Conservation (phyloP, 2,888 invertebrate species). For the Clunio marinus region DNA sequence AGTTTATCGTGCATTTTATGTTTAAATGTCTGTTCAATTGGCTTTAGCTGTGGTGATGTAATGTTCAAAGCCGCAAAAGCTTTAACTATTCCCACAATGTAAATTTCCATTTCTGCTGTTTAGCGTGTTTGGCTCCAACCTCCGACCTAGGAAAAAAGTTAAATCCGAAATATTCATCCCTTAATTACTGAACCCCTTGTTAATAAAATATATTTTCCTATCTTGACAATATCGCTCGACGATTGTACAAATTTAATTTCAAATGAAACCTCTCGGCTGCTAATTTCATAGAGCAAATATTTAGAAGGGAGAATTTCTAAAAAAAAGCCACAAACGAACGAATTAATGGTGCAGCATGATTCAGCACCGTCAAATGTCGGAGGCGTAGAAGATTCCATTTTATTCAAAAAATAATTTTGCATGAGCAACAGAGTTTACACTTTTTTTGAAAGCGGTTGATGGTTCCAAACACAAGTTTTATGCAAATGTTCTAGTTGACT, state of each 20-base stretch:
- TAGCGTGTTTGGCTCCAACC: no score
- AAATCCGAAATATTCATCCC: conserved; percentile 4
- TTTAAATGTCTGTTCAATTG: conserved; percentile 16
- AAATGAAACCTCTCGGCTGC: not conserved
- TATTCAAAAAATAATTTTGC: no score
- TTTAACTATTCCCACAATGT: not conserved
- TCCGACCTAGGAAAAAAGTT: not conserved
- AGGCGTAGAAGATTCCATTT: no score
- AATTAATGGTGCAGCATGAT: conserved; percentile 22
- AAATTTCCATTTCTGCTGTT: not conserved
- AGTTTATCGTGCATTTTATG: conserved; percentile 6
- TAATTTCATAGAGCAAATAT: not conserved
- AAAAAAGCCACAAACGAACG: conserved; percentile 6
- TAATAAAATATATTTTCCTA: conserved; percentile 16
- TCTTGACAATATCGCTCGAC: no score
- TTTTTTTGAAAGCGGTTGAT: no score
- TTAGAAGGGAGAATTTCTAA: not conserved
- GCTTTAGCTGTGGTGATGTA: conserved; percentile 16
- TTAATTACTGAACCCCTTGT: conserved; percentile 21
- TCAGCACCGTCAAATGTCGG: conserved; percentile 6
- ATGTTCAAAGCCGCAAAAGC: not conserved
- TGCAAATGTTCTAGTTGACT: no score
- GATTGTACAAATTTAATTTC: not conserved
- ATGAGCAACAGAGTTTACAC: no score
- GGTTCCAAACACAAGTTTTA: no score